These are phyloP conservation scores for Heteronetta atricapilla DNA, from an alignment of 2,113 vertebrate genomes.

Conservation along the genomic window DNA sequence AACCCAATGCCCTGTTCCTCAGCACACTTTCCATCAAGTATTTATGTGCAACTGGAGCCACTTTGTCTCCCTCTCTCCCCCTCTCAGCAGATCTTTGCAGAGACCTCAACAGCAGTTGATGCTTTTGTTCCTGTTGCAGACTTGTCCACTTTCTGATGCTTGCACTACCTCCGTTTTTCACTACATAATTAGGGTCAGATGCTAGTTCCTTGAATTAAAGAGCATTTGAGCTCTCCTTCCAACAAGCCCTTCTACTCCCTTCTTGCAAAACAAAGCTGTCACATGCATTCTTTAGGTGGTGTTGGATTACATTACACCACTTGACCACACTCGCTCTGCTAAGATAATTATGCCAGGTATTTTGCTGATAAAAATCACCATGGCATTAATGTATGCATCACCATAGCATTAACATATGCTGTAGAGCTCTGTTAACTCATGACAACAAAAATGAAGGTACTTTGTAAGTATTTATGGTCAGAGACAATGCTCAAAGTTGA, in stretches of 20 bases:
- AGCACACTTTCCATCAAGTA: slow-evolving; percentile 24
- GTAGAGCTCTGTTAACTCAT: not conserved
- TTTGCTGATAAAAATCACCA: slow-evolving; percentile 48
- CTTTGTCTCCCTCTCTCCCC: not conserved
- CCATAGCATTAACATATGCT: not conserved
- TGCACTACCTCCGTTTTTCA: slow-evolving; percentile 42
- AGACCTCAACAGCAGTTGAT: slow-evolving; percentile 21
- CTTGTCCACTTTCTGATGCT: slow-evolving; percentile 48
- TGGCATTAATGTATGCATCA: not conserved
- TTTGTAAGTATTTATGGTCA: not conserved
- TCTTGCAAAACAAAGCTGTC: slow-evolving; percentile 59
- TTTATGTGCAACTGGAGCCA: slow-evolving; percentile 48
- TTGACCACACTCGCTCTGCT: slow-evolving; percentile 32
- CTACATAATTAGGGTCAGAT: slow-evolving; percentile 52
- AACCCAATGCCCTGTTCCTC: slow-evolving; percentile 44
- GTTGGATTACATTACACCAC: slow-evolving; percentile 51
- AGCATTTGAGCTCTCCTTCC: slow-evolving; percentile 39
- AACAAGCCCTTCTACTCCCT: slow-evolving; percentile 8
- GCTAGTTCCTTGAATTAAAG: slow-evolving; percentile 46
- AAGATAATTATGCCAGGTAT: slow-evolving; percentile 53
- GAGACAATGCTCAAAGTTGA: not conserved
- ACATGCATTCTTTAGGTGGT: slow-evolving; percentile 31
- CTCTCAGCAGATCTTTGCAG: slow-evolving; percentile 36
- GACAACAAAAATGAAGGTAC: not conserved
- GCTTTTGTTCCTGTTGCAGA: slow-evolving; percentile 53